Evolutionary conservation across 2,797 vertebrate species (phyloP).

Genomic region (Peromyscus aztecus): DNA sequence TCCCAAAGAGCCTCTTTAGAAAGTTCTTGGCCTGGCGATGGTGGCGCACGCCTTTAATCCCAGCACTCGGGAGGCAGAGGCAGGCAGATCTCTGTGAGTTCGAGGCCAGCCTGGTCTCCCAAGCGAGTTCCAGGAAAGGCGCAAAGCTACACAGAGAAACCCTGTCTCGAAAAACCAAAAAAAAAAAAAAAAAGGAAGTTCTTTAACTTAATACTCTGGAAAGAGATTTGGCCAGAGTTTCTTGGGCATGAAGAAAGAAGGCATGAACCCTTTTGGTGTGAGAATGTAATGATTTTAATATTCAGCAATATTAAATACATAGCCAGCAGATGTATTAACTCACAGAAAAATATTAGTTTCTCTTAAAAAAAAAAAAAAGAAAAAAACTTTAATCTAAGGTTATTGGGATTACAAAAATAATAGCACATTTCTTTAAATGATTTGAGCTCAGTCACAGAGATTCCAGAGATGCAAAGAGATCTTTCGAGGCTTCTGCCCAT

Average conservation of each 20-base stretch:
- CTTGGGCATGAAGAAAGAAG: conserved; percentile 41
- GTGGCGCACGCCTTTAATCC: too few species aligned
- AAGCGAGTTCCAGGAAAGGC: too few species aligned
- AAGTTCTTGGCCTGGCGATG: too few species aligned
- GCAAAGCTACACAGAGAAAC: too few species aligned
- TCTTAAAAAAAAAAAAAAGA: conserved; percentile 52
- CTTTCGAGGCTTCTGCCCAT: conserved; percentile 83
- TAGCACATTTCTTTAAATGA: conserved; percentile 82
- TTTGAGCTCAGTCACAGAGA: conserved; percentile 84
- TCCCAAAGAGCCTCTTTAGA: background rate
- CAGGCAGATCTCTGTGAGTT: too few species aligned
- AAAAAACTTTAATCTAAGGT: conserved; percentile 84
- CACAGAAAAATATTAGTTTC: conserved; percentile 79
- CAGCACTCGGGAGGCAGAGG: too few species aligned
- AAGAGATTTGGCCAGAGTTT: conserved; percentile 44
- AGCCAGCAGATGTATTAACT: conserved; percentile 64
- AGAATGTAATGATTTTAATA: conserved; percentile 80
- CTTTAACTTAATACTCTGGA: conserved; percentile 20
- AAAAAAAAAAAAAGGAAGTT: too few species aligned
- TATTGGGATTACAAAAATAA: conserved; percentile 85
- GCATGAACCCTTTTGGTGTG: conserved; percentile 58
- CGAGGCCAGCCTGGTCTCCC: too few species aligned
- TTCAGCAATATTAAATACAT: conserved; percentile 62
- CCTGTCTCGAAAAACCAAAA: too few species aligned
- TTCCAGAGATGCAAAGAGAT: conserved; percentile 81